Evolutionary conservation across 2,113 vertebrate genomes (phyloP).

Genomic region (Chaetorhynchus papuensis): DNA sequence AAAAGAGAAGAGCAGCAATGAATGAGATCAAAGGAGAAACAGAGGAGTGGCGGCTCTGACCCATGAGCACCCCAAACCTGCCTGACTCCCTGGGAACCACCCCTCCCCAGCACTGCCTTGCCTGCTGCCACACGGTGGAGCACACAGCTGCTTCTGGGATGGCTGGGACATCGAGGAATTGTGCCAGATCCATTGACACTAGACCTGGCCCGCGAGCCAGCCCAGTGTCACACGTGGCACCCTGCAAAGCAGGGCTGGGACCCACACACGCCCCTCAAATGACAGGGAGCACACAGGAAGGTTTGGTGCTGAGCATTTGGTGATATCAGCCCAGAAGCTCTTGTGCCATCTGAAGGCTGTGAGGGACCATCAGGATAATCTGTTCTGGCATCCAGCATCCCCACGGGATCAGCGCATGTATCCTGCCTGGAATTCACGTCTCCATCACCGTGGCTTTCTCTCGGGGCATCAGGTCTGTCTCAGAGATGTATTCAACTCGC

Average conservation of each 20-base stretch:
- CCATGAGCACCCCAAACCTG: not conserved
- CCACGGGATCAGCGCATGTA: not conserved
- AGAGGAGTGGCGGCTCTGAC: not conserved
- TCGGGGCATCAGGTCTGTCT: not conserved
- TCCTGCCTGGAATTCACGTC: not conserved
- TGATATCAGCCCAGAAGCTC: not conserved
- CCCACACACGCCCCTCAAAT: not conserved
- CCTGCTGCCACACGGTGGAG: not conserved
- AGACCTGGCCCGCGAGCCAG: accelerated
- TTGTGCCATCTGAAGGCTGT: not conserved
- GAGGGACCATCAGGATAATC: not conserved
- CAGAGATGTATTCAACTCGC: not conserved
- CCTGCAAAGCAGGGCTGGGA: not conserved
- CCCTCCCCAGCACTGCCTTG: not conserved
- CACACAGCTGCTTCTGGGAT: not conserved
- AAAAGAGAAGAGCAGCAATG: not conserved
- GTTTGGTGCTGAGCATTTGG: not conserved
- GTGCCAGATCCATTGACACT: not conserved
- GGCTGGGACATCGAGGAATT: not conserved
- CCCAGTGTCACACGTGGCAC: not conserved
- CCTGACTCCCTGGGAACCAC: not conserved
- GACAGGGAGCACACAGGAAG: not conserved
- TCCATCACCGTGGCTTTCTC: not conserved
- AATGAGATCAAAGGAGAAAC: not conserved
- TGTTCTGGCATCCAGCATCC: not conserved